phyloP scores from a whole-genome alignment of 1,140 invertebrate species.

The Temnothorax longispinosus region DNA sequence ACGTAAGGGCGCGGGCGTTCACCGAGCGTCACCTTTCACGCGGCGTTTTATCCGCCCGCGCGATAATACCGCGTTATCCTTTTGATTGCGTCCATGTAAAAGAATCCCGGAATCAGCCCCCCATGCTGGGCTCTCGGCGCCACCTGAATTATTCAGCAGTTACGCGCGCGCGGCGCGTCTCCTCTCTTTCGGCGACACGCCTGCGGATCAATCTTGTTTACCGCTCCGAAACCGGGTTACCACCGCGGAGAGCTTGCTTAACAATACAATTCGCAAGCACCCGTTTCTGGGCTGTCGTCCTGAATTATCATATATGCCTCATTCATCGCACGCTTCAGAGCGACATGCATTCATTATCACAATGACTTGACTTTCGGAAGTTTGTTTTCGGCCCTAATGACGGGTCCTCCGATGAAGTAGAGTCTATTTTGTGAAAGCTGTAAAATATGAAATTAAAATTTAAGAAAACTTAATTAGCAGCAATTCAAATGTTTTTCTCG shows the following conservation, averaged over 20 bases:
- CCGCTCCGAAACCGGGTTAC: constrained; percentile 15
- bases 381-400: not conserved
- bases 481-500: not conserved
- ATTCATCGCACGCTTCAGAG: not conserved
- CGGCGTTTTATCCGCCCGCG: not conserved
- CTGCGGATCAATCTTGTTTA: constrained; percentile 46
- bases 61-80: constrained; percentile 44
- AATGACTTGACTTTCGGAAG: not conserved
- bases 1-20: not conserved
- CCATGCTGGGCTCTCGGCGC: not conserved
- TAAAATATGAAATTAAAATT: not conserved
- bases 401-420: not conserved
- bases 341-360: constrained; percentile 2
- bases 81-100: constrained; percentile 51
- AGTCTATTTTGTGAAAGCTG: not conserved
- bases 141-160: constrained; percentile 54
- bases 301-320: constrained; percentile 5
- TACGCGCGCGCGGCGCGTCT: constrained; percentile 1
- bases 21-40: not conserved
- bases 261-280: constrained; percentile 35
- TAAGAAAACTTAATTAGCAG: not conserved
- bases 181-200: not conserved
- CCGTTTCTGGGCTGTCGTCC: not conserved
- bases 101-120: not conserved
- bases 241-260: not conserved